Conservation (phyloP, 2,888 invertebrate species). For the Mechanitis mazaeus region DNA sequence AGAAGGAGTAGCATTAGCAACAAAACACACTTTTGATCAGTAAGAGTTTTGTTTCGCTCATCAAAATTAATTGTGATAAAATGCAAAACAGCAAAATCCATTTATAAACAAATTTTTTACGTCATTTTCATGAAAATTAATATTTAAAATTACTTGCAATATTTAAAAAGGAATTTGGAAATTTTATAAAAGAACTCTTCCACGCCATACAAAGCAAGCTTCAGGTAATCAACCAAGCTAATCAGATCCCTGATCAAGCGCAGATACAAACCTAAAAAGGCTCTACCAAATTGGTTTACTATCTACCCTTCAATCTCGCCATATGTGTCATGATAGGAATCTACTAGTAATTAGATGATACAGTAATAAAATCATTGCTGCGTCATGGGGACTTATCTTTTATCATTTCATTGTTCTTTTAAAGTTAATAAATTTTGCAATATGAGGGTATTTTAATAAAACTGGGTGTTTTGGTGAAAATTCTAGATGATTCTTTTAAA, state of each 20-base stretch:
- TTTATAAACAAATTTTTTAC: too few species aligned
- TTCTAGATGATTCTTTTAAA: too few species aligned
- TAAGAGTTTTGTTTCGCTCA: too few species aligned
- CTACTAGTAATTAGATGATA: constrained; percentile 67
- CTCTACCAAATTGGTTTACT: constrained; percentile 29
- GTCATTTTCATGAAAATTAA: too few species aligned
- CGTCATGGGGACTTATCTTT: constrained; percentile 47
- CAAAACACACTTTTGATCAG: too few species aligned
- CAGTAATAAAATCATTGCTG: constrained; percentile 66
- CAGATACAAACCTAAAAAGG: constrained; percentile 10
- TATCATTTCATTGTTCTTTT: constrained; percentile 23
- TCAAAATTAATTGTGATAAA: too few species aligned
- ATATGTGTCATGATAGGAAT: constrained; percentile 59
- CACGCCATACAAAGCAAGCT: not conserved
- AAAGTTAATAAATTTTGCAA: constrained; percentile 26
- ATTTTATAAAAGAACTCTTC: too few species aligned
- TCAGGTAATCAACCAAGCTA: constrained; percentile 20
- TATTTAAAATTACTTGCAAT: too few species aligned
- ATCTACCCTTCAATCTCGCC: constrained; percentile 49
- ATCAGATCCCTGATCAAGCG: constrained; percentile 10
- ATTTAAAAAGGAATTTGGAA: not conserved
- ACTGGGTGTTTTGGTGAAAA: not conserved
- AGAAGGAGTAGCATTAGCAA: too few species aligned
- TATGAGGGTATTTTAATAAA: constrained; percentile 12
- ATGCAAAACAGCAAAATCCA: too few species aligned